Evolutionary conservation across 2,888 invertebrate genomes (phyloP), one percentile per base, ranked within the genome.

Genomic region (Aspidiotus destructor): DNA sequence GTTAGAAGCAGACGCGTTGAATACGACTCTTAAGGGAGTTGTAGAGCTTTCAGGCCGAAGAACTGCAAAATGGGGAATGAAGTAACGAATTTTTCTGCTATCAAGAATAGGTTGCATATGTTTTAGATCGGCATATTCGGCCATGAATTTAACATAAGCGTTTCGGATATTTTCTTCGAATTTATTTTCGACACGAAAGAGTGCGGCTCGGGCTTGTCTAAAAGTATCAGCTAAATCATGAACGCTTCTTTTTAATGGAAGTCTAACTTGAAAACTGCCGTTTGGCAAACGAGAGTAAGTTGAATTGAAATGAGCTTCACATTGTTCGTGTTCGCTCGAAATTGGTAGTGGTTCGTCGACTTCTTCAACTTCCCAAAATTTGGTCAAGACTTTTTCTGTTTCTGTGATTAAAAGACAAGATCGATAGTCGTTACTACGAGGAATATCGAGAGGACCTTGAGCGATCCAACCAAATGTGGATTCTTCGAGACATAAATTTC

Each of bases 1-100:
- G 2, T 13, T 63, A 63, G 15, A 53, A 0, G 72, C 70, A 0
- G 73, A 73, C 7, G 72, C 74, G 53, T 75, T 72, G 62, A 73
- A 75, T 0, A 75, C 74, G 0, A 73, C 72, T 15, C 74, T 60
- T 7, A 73, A 13, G 13, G 72, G 71, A 0, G 74, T 74, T 3
- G 74, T 72, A 0, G 72, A 62, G 58, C 72, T 73, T 3, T 69
- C 62, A 3, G 65, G 69, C 44, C 62, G 61, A 15, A 61, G 68
- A 7, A 74, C 73, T 7, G 72, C 55, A 16, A 73, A 73, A 69
- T 74, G 74, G 28, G 74, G 73, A 11, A 74, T 70, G 65, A 72
- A 73, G 54, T 69, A 72, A 1, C 28, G 3, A 48, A 13, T 9
- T 48, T 10, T 48, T 9, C 48, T 10, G 48, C 10, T 9, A 16